A percentile compares a stretch with the other conserved stretches of the same genome.
Evolutionary conservation across 2,888 invertebrate species (phyloP).

Genomic region (Rhaphigaster nebulosa): DNA sequence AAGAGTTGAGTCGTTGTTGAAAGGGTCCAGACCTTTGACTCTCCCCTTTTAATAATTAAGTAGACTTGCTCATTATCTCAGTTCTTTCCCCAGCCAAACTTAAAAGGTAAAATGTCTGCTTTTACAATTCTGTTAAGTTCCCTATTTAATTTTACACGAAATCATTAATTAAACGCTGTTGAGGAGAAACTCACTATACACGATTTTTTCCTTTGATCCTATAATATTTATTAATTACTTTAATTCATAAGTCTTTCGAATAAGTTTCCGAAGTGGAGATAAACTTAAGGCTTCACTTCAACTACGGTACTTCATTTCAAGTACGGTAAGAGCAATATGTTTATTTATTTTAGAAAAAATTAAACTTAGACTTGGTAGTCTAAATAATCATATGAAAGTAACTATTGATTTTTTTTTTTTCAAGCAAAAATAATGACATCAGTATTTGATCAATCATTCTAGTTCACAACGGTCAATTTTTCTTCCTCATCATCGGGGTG

Average conservation of each 20-base stretch:
- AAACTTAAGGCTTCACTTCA: neutral
- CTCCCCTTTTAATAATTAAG: slow-evolving; percentile 49
- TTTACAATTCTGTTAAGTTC: neutral
- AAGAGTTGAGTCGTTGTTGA: slow-evolving; percentile 17
- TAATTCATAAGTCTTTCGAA: neutral
- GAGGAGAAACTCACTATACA: neutral
- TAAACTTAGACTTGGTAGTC: too few relatives aligned
- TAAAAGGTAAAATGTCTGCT: slow-evolving; percentile 21
- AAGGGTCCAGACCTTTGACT: slow-evolving; percentile 37
- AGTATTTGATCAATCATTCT: too few relatives aligned
- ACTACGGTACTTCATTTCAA: too few relatives aligned
- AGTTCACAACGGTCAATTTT: too few relatives aligned
- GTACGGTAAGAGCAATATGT: too few relatives aligned
- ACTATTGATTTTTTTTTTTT: too few relatives aligned
- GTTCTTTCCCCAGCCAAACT: slow-evolving; percentile 24
- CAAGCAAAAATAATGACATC: too few relatives aligned
- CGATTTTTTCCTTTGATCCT: neutral
- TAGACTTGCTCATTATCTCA: slow-evolving; percentile 53
- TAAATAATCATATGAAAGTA: too few relatives aligned
- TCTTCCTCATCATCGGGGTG: too few relatives aligned
- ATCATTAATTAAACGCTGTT: slow-evolving; percentile 12
- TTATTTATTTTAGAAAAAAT: too few relatives aligned
- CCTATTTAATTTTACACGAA: neutral
- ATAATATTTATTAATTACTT: neutral
- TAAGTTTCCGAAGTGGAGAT: neutral